phyloP scores from a whole-genome alignment of 2,888 invertebrate species.

The Seira sanloemensis region DNA sequence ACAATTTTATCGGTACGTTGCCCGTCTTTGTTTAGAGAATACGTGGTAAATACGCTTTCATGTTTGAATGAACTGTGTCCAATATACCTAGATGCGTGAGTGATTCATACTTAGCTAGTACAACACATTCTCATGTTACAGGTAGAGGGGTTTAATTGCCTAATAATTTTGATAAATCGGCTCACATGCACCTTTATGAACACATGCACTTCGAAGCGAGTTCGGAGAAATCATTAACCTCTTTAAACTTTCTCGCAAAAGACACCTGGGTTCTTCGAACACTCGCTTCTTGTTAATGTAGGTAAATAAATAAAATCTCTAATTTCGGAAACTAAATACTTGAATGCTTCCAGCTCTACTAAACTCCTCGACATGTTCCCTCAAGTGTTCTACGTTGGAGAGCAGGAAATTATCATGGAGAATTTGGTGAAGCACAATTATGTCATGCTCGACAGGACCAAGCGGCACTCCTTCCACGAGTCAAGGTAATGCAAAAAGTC shows the following conservation, averaged over 20 bases:
- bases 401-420: conserved; percentile 65
- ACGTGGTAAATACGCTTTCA: too few relatives aligned
- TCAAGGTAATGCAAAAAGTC: conserved; percentile 65
- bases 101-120: too few relatives aligned
- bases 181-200: too few relatives aligned
- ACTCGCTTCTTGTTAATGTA: background rate
- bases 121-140: too few relatives aligned
- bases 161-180: too few relatives aligned
- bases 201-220: too few relatives aligned
- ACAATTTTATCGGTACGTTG: background rate
- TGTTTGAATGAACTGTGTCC: too few relatives aligned
- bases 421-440: conserved; percentile 59
- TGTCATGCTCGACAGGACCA: conserved; percentile 62
- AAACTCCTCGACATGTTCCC: conserved; percentile 63
- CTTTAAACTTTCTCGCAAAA: background rate
- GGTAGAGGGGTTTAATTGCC: too few relatives aligned
- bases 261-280: background rate
- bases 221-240: background rate
- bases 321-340: conserved; percentile 3
- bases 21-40: too few relatives aligned
- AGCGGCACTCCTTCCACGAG: conserved; percentile 63
- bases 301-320: background rate
- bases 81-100: background rate
- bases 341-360: conserved; percentile 46
- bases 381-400: conserved; percentile 58